phyloP scores from a whole-genome alignment of 1,140 invertebrate species.

The Apis laboriosa region DNA sequence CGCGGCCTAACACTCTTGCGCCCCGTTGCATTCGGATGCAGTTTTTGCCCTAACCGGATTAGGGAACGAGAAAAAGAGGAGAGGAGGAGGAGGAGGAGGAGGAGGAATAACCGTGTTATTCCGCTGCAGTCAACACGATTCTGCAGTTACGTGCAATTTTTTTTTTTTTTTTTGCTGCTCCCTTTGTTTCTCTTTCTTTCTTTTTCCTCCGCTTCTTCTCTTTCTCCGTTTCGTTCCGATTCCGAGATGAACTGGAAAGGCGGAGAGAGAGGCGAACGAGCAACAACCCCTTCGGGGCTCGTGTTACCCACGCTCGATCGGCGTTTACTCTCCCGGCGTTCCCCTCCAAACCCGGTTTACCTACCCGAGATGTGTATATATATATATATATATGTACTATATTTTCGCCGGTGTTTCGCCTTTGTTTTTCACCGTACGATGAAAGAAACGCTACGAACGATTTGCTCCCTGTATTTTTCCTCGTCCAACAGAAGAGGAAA shows the following conservation, averaged over 20 bases:
- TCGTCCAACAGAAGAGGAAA: constrained; percentile 8
- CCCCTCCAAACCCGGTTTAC: background rate
- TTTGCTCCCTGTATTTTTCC: constrained; percentile 39
- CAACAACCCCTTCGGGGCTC: constrained; percentile 45
- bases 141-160: constrained; percentile 70
- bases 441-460: constrained; percentile 22
- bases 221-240: constrained; percentile 13
- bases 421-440: constrained; percentile 39
- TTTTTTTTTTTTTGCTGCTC: constrained; percentile 3
- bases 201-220: background rate
- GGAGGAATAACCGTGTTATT: constrained; percentile 77
- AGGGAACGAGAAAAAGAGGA: constrained; percentile 55
- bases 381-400: background rate
- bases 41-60: constrained; percentile 74
- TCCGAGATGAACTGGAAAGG: constrained; percentile 1
- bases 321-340: constrained; percentile 1
- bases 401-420: constrained; percentile 5
- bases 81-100: constrained; percentile 51
- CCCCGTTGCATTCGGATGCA: constrained; percentile 61
- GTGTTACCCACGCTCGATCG: constrained; percentile 64
- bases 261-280: background rate
- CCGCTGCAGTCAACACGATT: constrained; percentile 77
- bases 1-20: background rate
- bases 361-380: constrained; percentile 5
- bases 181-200: constrained; percentile 35